A percentile compares a stretch with the other conserved stretches of the same genome.
These are phyloP conservation scores for Eutolmus rufibarbis DNA, from an alignment of 2,888 invertebrate species.

Conservation along the genomic window DNA sequence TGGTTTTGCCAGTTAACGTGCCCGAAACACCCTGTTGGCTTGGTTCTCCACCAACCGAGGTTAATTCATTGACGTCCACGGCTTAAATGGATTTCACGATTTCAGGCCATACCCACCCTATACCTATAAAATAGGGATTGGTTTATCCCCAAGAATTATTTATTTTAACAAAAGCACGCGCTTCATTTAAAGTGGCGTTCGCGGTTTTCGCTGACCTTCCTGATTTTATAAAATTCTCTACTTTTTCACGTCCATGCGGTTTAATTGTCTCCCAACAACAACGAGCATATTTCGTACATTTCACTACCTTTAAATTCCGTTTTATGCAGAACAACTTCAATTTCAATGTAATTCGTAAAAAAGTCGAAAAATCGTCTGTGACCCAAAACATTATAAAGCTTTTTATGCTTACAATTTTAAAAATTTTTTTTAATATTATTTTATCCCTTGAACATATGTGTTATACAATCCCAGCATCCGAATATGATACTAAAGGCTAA, in stretches of 20 bases:
- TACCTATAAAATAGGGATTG: not conserved
- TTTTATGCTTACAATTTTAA: no score
- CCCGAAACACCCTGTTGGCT: not conserved
- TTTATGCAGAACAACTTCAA: not conserved
- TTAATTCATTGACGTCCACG: not conserved
- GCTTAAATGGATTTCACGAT: constrained; percentile 2
- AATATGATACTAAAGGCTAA: not conserved
- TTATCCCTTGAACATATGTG: not conserved
- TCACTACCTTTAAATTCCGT: not conserved
- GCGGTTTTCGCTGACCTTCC: not conserved
- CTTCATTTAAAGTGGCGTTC: not conserved
- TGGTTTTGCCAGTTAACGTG: constrained; percentile 3
- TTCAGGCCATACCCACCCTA: not conserved
- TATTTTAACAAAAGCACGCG: not conserved
- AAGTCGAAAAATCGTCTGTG: not conserved
- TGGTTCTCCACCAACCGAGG: not conserved
- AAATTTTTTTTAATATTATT: not conserved
- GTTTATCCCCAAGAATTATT: not conserved
- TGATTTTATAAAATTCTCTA: not conserved
- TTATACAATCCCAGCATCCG: not conserved
- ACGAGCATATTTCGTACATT: not conserved
- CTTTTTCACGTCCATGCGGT: not conserved
- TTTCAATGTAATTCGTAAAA: not conserved
- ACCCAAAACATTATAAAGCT: no score
- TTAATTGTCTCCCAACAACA: not conserved